Evolutionary conservation across 1,140 invertebrate species (phyloP), one percentile per base, ranked within the genome.

Genomic region (Alviniconcha marisindica): DNA sequence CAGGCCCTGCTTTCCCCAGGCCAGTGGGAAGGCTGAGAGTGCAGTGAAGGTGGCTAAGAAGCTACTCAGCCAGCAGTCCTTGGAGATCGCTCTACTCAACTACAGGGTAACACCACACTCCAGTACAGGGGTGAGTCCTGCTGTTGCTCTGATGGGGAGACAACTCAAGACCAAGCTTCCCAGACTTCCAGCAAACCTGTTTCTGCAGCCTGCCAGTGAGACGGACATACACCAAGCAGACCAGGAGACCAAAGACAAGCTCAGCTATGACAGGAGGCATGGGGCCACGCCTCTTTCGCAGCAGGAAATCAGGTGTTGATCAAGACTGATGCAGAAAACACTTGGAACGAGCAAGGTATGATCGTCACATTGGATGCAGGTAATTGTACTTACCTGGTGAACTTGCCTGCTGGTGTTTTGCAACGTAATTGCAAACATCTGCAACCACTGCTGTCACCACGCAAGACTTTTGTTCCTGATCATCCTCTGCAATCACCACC

Each of bases 1-100:
- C 28, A 83, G 69, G 18, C 87, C 83, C 5, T 7, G 66, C 28
- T 85, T 82, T 84, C 84, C 88, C 31, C 86, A 89, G 73, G 63
- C 66, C 18, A 88, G 88, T 77, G 84, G 85, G 31, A 71, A 85
- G 28, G 88, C 80, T 3, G 85, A 89, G 76, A 79, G 80, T 66
- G 83, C 66, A 0, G 86, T 88, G 5, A 82, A 87, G 42, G 84
- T 84, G 2, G 85, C 87, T 4, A 86, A 89, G 81, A 80, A n/a
- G 18, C 54, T 89, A n/a, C 54, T 87, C 5, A 60, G 31, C 33
- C 54, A 83, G 71, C 4, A 24, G 28, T 44, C 54, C 0, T 63
- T 60, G 18, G 36, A 71, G 5, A 10, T 71, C 1, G 56, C 63
- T 40, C 54, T 66, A 36, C 40, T 81, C 0, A 69, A 44, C 36